Conservation (phyloP, 2,888 invertebrate genomes). For the Crioceris asparagi region DNA sequence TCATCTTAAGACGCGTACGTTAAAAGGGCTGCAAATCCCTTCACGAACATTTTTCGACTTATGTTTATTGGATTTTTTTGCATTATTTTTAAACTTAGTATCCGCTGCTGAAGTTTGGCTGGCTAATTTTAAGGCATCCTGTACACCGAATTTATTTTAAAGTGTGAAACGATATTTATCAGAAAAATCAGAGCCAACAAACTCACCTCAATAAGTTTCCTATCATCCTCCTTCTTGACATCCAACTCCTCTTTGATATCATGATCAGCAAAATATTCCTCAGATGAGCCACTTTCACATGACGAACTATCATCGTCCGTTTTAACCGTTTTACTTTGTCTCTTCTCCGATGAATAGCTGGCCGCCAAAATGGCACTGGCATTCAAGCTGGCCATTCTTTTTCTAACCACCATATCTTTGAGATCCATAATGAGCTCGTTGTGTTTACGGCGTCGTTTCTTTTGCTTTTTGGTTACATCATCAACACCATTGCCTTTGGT, state of each 20-base stretch:
- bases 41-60: too few species aligned
- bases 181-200: too few species aligned
- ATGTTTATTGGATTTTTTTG: too few species aligned
- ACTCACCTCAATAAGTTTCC: constrained; percentile 31
- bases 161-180: too few species aligned
- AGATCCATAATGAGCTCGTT: constrained; percentile 64
- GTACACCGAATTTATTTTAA: too few species aligned
- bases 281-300: constrained; percentile 44
- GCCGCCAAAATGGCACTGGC: constrained; percentile 85
- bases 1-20: too few species aligned
- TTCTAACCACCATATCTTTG: constrained; percentile 78
- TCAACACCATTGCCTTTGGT: constrained; percentile 34
- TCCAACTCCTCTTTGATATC: constrained; percentile 37
- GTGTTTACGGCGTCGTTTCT: constrained; percentile 46
- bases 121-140: too few species aligned
- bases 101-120: too few species aligned
- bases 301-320: constrained; percentile 40
- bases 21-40: too few species aligned
- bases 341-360: constrained; percentile 65
- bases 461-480: constrained; percentile 23
- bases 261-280: constrained; percentile 39
- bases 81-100: too few species aligned
- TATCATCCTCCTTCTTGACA: constrained; percentile 44
- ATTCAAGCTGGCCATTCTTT: constrained; percentile 85
- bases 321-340: constrained; percentile 42